Evolutionary conservation across 2,797 vertebrate genomes (phyloP).

Genomic region (Dendrocincla fuliginosa): DNA sequence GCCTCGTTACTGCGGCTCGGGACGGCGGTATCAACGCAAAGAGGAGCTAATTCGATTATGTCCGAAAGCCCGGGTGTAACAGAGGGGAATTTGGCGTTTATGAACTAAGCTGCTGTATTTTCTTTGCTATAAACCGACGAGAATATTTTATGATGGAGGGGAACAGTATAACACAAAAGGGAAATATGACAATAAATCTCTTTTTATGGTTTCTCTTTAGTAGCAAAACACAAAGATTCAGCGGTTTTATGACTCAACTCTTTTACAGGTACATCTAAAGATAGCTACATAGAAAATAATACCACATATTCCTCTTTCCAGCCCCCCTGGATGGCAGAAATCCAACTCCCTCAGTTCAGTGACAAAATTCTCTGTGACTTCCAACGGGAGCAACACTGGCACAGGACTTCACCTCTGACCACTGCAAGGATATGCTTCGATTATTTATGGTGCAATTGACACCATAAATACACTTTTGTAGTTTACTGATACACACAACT

Average conservation of each 20-base stretch:
- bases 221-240: conserved; percentile 58
- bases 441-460: neutral
- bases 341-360: neutral
- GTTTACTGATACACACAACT: neutral
- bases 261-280: conserved; percentile 19
- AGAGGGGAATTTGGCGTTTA: conserved; percentile 60
- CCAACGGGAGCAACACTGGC: neutral
- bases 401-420: neutral
- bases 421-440: neutral
- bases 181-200: conserved; percentile 75
- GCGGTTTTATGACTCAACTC: neutral
- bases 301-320: neutral
- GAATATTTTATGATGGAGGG: conserved; percentile 64
- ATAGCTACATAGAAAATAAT: neutral
- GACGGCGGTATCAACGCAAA: neutral
- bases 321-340: fast-evolving
- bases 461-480: neutral
- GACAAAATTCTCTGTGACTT: neutral
- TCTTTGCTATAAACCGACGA: conserved; percentile 44
- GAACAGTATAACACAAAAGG: conserved; percentile 53
- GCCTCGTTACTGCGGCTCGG: neutral
- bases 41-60: conserved; percentile 46
- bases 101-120: conserved; percentile 67
- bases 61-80: conserved; percentile 53
- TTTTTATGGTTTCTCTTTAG: conserved; percentile 70